A percentile compares a stretch with the other conserved stretches of the same genome.
Evolutionary conservation across 2,888 invertebrate genomes (phyloP).

Genomic region (Eupithecia exiguata): DNA sequence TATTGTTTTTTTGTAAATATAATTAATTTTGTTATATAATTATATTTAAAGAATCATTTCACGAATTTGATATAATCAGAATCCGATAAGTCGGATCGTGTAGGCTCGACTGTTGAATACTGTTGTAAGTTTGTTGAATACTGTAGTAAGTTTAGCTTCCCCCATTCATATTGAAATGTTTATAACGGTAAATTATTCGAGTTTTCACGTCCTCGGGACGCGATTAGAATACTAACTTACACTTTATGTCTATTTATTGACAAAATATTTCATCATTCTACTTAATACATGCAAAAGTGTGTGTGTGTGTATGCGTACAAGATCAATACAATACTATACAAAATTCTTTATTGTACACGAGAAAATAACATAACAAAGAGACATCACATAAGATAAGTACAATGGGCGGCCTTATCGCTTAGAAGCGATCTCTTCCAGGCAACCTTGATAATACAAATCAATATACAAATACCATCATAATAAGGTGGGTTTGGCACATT

Average conservation of each 20-base stretch:
- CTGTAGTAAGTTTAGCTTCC: constrained; percentile 43
- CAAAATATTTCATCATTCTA: constrained; percentile 9
- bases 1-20: no score
- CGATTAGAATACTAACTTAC: constrained; percentile 21
- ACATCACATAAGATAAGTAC: no score
- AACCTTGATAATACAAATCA: no score
- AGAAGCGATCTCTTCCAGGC: no score
- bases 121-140: constrained; percentile 41
- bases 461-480: neutral
- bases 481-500: neutral
- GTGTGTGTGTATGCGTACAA: neutral
- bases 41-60: neutral
- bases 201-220: constrained; percentile 33
- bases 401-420: no score
- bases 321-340: neutral
- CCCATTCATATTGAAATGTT: constrained; percentile 45
- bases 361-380: no score
- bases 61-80: constrained; percentile 1
- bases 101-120: constrained; percentile 24
- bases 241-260: constrained; percentile 17
- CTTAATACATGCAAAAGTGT: neutral
- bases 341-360: no score
- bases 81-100: constrained; percentile 8
- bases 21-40: no score
- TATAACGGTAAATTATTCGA: constrained; percentile 43